These are phyloP conservation scores for Beris chalybata DNA, from an alignment of 2,888 invertebrate genomes.

Conservation along the genomic window DNA sequence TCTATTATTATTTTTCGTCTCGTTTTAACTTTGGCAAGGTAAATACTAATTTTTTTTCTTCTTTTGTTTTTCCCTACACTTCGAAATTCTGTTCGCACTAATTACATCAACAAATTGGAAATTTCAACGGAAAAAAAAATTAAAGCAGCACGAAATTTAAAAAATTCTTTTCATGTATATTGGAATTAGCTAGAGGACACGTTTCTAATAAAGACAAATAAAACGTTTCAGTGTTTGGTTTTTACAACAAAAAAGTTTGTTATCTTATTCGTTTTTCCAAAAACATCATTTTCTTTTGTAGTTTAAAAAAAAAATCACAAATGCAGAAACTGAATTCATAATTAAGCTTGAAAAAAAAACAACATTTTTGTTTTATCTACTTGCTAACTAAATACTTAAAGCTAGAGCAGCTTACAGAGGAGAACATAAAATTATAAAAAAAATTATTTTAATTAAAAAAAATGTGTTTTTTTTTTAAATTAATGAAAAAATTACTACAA, in stretches of 20 bases:
- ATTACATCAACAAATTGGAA: no score
- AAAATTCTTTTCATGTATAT: background rate
- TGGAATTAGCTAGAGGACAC: background rate
- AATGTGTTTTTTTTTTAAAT: background rate
- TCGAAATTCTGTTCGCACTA: background rate
- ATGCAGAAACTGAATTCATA: slow-evolving; percentile 24
- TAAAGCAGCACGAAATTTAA: no score
- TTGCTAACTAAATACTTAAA: slow-evolving; percentile 25
- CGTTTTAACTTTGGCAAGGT: slow-evolving; percentile 28
- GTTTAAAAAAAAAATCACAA: slow-evolving; percentile 18
- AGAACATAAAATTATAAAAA: slow-evolving; percentile 22
- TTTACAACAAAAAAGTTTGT: slow-evolving; percentile 8
- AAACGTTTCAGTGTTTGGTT: slow-evolving; percentile 13
- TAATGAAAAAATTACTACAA: slow-evolving; percentile 34
- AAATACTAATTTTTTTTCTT: slow-evolving; percentile 25
- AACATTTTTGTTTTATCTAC: slow-evolving; percentile 24
- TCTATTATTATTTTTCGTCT: slow-evolving; percentile 10
- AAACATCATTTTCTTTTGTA: background rate
- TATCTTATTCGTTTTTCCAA: slow-evolving; percentile 7
- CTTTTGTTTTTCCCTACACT: slow-evolving; percentile 14
- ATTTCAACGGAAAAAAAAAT: no score
- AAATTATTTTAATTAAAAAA: slow-evolving; percentile 19
- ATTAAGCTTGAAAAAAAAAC: slow-evolving; percentile 7
- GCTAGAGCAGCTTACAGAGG: slow-evolving; percentile 19
- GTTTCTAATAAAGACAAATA: background rate